phyloP scores from a whole-genome alignment of 2,888 invertebrate species.

The Andrena bicolor region DNA sequence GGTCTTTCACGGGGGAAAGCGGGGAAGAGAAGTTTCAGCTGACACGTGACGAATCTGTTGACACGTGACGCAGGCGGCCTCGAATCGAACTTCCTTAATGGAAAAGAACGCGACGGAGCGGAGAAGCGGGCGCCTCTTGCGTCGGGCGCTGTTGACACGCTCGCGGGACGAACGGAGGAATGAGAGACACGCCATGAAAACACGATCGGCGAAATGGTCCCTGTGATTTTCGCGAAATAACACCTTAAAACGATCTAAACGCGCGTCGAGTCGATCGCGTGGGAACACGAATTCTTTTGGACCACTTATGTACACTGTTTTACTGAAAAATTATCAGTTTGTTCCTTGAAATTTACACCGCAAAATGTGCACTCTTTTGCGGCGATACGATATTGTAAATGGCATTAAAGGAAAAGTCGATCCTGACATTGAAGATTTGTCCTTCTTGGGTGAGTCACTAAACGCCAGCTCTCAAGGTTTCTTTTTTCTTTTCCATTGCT shows the following conservation, averaged over 20 bases:
- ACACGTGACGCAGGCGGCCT: constrained; percentile 8
- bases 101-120: neutral
- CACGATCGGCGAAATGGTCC: constrained; percentile 17
- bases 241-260: neutral
- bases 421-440: no score
- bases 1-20: neutral
- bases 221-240: constrained; percentile 7
- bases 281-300: neutral
- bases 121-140: neutral
- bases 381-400: no score
- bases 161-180: constrained; percentile 17
- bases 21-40: constrained; percentile 6
- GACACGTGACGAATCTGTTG: neutral
- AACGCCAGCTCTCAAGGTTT: no score
- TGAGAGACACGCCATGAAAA: constrained; percentile 12
- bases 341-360: neutral
- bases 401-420: no score
- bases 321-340: neutral
- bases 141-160: neutral
- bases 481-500: no score
- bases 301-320: neutral
- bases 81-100: neutral
- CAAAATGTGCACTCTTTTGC: no score
- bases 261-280: neutral
- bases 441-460: no score